A percentile compares a stretch with the other conserved stretches of the same genome.
phyloP scores from a whole-genome alignment of 2,113 vertebrate genomes.

The Pachypanchax playfairii region DNA sequence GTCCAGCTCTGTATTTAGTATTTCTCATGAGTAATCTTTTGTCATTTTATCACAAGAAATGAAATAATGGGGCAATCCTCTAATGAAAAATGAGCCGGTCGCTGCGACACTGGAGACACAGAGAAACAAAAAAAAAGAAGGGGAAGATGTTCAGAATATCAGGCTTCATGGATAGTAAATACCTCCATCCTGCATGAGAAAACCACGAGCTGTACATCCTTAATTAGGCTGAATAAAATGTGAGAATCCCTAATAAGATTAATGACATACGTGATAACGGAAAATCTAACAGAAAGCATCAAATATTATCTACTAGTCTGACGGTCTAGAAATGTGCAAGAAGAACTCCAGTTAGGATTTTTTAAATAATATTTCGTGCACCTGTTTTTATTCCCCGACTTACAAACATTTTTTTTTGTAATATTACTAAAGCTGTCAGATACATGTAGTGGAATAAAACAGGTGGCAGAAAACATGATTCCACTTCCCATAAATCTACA shows the following conservation, averaged over 20 bases:
- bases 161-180: slow-evolving; percentile 40
- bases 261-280: no score
- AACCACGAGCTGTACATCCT: slow-evolving; percentile 14
- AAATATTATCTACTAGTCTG: neutral
- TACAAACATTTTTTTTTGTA: neutral
- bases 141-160: slow-evolving; percentile 50
- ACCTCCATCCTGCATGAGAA: slow-evolving; percentile 2
- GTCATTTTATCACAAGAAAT: slow-evolving; percentile 80
- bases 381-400: no score
- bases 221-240: slow-evolving; percentile 42
- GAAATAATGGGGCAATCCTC: slow-evolving; percentile 76
- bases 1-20: slow-evolving; percentile 74
- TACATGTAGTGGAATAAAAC: slow-evolving; percentile 1
- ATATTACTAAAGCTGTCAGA: neutral
- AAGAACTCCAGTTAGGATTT: neutral
- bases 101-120: slow-evolving; percentile 51
- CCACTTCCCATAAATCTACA: neutral
- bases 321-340: neutral
- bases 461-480: slow-evolving; percentile 4
- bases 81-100: slow-evolving; percentile 75
- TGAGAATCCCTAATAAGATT: neutral
- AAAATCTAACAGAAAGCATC: neutral
- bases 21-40: slow-evolving; percentile 80
- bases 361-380: no score
- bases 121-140: slow-evolving; percentile 64